phyloP scores from a whole-genome alignment of 2,888 invertebrate genomes.

The Xanthorhoe designata region DNA sequence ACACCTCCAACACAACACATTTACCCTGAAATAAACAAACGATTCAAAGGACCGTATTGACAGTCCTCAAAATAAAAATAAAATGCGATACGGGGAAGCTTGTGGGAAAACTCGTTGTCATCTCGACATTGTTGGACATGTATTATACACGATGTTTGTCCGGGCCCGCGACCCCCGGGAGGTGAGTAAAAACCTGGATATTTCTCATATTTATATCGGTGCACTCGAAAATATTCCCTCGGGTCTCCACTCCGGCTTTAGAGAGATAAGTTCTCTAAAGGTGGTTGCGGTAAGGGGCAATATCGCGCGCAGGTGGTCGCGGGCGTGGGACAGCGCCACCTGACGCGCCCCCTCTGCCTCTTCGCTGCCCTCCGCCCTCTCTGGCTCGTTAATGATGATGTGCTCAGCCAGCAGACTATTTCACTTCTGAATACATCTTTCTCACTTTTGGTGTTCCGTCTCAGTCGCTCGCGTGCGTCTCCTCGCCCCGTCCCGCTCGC shows the following conservation, averaged over 20 bases:
- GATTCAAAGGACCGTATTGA: slow-evolving; percentile 44
- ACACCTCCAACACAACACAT: slow-evolving; percentile 14
- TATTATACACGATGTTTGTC: slow-evolving; percentile 74
- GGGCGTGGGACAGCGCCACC: slow-evolving; percentile 86
- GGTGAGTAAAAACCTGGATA: slow-evolving; percentile 81
- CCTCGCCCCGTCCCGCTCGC: slow-evolving; percentile 69
- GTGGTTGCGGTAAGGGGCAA: slow-evolving; percentile 71
- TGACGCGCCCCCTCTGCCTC: slow-evolving; percentile 86
- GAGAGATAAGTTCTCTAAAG: slow-evolving; percentile 68
- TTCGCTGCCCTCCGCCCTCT: slow-evolving; percentile 85
- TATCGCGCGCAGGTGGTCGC: slow-evolving; percentile 75
- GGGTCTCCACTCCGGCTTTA: slow-evolving; percentile 65
- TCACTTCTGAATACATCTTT: slow-evolving; percentile 89
- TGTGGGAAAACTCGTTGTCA: slow-evolving; percentile 66
- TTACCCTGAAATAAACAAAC: slow-evolving; percentile 19
- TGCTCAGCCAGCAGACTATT: slow-evolving; percentile 91
- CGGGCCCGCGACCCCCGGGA: slow-evolving; percentile 57
- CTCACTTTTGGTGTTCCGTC: slow-evolving; percentile 83
- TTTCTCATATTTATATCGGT: slow-evolving; percentile 84
- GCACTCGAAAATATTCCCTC: slow-evolving; percentile 81
- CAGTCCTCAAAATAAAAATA: slow-evolving; percentile 50
- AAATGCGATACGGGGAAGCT: slow-evolving; percentile 48
- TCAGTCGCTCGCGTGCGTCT: slow-evolving; percentile 58
- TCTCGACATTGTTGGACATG: slow-evolving; percentile 74
- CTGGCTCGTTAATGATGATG: slow-evolving; percentile 92